These are phyloP conservation scores for Drosophila mauritiana DNA, from an alignment of 1,140 invertebrate genomes.

Conservation along the genomic window DNA sequence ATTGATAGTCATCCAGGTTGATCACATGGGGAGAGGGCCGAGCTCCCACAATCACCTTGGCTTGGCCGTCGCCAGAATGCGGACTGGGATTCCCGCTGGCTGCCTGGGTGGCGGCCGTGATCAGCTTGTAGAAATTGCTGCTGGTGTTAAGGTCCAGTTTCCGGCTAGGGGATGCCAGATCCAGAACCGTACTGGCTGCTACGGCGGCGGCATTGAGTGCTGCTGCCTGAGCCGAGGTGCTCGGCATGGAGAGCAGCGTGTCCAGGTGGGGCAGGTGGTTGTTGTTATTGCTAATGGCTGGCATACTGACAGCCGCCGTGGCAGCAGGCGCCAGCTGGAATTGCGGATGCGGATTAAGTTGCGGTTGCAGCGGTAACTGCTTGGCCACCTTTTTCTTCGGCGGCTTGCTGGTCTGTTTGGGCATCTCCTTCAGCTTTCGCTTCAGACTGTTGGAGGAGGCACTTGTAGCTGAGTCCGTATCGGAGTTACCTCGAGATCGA, in stretches of 20 bases:
- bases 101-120: constrained; percentile 45
- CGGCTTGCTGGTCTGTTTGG: constrained; percentile 29
- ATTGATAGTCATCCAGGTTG: constrained; percentile 76
- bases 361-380: constrained; percentile 13
- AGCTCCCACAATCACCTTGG: constrained; percentile 35
- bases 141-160: constrained; percentile 47
- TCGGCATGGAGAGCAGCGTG: constrained; percentile 51
- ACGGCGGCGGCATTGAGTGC: constrained; percentile 40
- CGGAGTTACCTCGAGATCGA: constrained; percentile 72
- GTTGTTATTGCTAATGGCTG: constrained; percentile 25
- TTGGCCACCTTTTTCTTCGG: constrained; percentile 51
- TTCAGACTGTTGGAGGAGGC: constrained; percentile 68
- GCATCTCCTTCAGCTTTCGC: constrained; percentile 46
- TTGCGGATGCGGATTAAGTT: constrained; percentile 24
- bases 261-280: constrained; percentile 42
- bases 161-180: constrained; percentile 60
- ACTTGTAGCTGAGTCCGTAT: constrained; percentile 81
- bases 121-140: constrained; percentile 66
- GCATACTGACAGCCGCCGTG: constrained; percentile 22
- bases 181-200: constrained; percentile 44
- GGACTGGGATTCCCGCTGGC: constrained; percentile 20
- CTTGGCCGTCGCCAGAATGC: constrained; percentile 51
- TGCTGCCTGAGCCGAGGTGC: constrained; percentile 69
- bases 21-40: constrained; percentile 63
- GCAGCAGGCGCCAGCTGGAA: constrained; percentile 41